These are phyloP conservation scores for Drosophila emarginata DNA, from an alignment of 2,888 invertebrate genomes.

Conservation along the genomic window DNA sequence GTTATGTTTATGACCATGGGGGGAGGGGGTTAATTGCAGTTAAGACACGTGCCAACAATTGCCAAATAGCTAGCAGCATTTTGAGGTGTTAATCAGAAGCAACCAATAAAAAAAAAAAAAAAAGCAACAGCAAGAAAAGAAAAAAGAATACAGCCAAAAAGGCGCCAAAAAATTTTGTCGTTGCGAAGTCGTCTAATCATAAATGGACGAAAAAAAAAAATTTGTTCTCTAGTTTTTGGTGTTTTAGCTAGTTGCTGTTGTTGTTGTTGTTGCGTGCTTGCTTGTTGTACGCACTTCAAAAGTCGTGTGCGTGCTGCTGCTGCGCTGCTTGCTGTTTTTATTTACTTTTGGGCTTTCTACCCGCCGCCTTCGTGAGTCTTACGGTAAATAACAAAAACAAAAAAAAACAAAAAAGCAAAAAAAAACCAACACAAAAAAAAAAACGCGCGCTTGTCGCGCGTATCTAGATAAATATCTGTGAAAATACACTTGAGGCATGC, in stretches of 20 bases:
- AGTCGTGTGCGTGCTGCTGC: slow-evolving; percentile 37
- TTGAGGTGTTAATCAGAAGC: slow-evolving; percentile 69
- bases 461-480: slow-evolving; percentile 72
- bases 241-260: slow-evolving; percentile 13
- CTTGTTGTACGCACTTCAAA: slow-evolving; percentile 27
- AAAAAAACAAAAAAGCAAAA: slow-evolving; percentile 13
- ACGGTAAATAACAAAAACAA: slow-evolving; percentile 49
- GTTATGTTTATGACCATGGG: no score
- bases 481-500: slow-evolving; percentile 72
- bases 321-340: slow-evolving; percentile 36
- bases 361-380: slow-evolving; percentile 40
- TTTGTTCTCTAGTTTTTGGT: slow-evolving; percentile 15
- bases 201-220: slow-evolving; percentile 44
- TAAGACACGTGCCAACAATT: slow-evolving; percentile 46
- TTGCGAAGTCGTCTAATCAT: slow-evolving; percentile 52
- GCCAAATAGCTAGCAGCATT: slow-evolving; percentile 47
- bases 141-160: slow-evolving; percentile 32
- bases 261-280: slow-evolving; percentile 22
- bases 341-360: slow-evolving; percentile 44
- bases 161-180: slow-evolving; percentile 55
- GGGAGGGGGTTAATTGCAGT: neutral
- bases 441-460: slow-evolving; percentile 54
- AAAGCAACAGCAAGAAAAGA: slow-evolving; percentile 1
- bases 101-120: slow-evolving; percentile 28
- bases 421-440: neutral